Base-by-base conservation (phyloP, 2,113 vertebrate genomes). In the Ciconia stormi region DNA sequence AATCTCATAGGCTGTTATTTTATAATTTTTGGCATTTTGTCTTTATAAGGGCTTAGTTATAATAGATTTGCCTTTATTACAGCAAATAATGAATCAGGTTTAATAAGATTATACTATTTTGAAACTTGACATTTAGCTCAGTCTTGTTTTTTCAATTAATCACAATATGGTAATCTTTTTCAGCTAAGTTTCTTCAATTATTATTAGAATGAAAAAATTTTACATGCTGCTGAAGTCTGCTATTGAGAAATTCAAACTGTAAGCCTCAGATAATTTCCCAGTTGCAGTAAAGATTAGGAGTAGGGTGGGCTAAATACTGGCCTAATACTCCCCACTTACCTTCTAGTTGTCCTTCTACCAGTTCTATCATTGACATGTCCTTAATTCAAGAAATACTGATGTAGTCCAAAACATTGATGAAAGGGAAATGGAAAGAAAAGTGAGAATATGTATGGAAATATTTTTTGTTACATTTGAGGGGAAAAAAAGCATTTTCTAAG, bases 131-230 rank as follows among this genome's bases (percentile, higher is more conserved):
- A 69, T 72, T 92, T 89, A 82, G 22, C n/a, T 92, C 58, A 76
- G 22, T 32, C 29, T 90, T 90, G 26, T n/a, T 94, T 89, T 95
- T 94, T 76, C 78, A 95, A 65, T 95, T 93, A 87, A 78, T 63
- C 69, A 74, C 32, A 71, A 42, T 62, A 77, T 26, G 15, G 40
- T 71, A 77, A 81, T 49, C 3, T 47, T 94, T 90, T 78, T n/a
- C 49, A 71, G 34, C 19, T 38, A 86, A 46, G 14, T 92, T 93
- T 90, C 72, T 93, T 97, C 70, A 80, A 14, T 72, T 94, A 82
- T 62, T 11, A 62, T 89, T 65, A 52, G 56, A 88, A 93, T 67
- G 32, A 93, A 96, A 81, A 66, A 83, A 55, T 85, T 74, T 62
- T 62, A 63, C 22, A 44, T 38, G 42, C 47, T 94, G 36, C 38